Conservation (phyloP, 2,888 invertebrate species). For the Caenorhabditis sinica region DNA sequence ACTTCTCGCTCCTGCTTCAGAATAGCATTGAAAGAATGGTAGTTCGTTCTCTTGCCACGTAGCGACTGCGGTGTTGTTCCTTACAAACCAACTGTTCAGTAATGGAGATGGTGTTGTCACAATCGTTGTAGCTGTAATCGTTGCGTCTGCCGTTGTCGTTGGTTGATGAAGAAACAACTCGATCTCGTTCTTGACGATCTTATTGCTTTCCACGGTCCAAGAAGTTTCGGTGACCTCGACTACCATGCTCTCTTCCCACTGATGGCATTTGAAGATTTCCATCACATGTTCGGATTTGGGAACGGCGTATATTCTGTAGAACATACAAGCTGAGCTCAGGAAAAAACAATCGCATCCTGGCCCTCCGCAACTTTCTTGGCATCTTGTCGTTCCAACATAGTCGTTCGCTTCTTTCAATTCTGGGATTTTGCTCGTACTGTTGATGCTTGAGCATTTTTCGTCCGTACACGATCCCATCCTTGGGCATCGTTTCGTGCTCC, state of each 20-base stretch:
- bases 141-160: neutral
- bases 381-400: conserved; percentile 24
- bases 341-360: conserved; percentile 42
- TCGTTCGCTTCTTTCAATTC: neutral
- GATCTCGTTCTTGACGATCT: neutral
- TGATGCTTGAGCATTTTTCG: conserved; percentile 3
- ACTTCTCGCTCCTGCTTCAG: neutral
- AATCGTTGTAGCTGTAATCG: conserved; percentile 3
- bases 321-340: conserved; percentile 36
- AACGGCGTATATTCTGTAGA: conserved; percentile 35
- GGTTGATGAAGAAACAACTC: neutral
- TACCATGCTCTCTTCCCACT: neutral
- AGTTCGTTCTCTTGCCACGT: neutral
- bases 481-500: conserved; percentile 35
- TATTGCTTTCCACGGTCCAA: neutral
- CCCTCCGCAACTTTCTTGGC: conserved; percentile 39
- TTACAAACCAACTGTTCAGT: conserved; percentile 21
- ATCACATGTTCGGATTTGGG: neutral
- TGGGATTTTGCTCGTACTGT: neutral
- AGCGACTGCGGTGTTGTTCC: neutral
- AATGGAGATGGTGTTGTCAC: conserved; percentile 2
- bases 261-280: conserved; percentile 32
- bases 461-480: conserved; percentile 18
- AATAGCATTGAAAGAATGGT: conserved; percentile 5
- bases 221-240: neutral